phyloP scores from a whole-genome alignment of 2,113 vertebrate species.

The Taurulus bubalis region DNA sequence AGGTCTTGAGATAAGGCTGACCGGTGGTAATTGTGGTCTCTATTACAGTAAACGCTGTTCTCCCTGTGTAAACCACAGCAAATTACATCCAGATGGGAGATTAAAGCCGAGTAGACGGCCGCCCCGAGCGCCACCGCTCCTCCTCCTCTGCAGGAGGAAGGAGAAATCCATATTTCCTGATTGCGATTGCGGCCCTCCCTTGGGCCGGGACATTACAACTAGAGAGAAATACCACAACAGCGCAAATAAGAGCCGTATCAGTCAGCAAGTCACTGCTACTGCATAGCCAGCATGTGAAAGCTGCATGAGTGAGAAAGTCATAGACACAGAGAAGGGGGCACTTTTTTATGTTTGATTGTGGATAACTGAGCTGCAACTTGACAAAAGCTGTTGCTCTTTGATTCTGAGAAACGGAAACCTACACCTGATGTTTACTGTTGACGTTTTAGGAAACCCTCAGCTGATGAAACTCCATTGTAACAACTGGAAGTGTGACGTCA shows the following conservation, averaged over 20 bases:
- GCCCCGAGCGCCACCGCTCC: constrained; percentile 78
- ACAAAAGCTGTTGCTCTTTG: background rate
- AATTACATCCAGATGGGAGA: constrained; percentile 88
- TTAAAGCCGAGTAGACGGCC: constrained; percentile 84
- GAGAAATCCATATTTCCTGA: constrained; percentile 88
- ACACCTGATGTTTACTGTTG: background rate
- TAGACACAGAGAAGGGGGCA: background rate
- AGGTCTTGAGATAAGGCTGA: constrained; percentile 80
- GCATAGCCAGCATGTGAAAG: constrained; percentile 23
- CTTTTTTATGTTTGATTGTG: constrained; percentile 1
- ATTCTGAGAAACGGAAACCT: background rate
- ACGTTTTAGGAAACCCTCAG: background rate
- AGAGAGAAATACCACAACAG: constrained; percentile 75
- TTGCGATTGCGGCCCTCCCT: constrained; percentile 80
- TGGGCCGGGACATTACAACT: constrained; percentile 77
- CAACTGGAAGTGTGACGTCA: constrained; percentile 6
- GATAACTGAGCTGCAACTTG: background rate
- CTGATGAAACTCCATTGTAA: background rate
- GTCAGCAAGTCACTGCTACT: constrained; percentile 56
- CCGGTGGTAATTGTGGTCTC: constrained; percentile 84
- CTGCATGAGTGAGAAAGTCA: constrained; percentile 7
- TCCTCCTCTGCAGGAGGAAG: constrained; percentile 76
- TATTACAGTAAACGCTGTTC: constrained; percentile 86
- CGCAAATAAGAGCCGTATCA: constrained; percentile 52
- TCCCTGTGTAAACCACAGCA: constrained; percentile 85